Evolutionary conservation across 2,888 invertebrate genomes (phyloP), one percentile per base, ranked within the genome.

Genomic region (Nomada lathburiana): DNA sequence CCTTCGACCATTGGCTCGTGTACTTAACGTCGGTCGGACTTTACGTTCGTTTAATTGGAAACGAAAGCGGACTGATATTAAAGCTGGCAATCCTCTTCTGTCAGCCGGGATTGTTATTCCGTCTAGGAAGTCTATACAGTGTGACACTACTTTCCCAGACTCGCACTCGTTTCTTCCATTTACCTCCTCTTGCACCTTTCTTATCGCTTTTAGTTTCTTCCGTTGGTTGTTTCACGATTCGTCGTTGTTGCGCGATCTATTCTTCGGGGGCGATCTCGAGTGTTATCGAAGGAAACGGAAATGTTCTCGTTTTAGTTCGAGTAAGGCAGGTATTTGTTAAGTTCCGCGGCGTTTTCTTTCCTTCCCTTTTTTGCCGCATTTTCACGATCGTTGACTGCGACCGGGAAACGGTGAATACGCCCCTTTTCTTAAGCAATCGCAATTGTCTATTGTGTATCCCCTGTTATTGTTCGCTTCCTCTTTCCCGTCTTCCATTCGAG

Each of bases 41-140:
- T 70, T 70, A 36, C 64, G 60, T 13, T 47, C 53, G 64, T 63
- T 70, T 70, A 80, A 80, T 80, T 71, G 67, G 75, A 82, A 76
- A 76, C 62, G 67, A 74, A 71, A 71, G 29, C 47, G 62, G 23
- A 57, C 55, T 55, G 70, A 80, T 75, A 82, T 80, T 71, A 75
- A 71, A 80, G 57, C 75, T 23, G 52, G 80, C 59, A 65, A 75
- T 71, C 64, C 67, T 68, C 63, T 60, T 78, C 20, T 80, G 60
- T 68, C 59, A 53, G n/a, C 18, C 57, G 52, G 26, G 57, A 75
- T 79, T 69, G 74, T 69, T 81, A 71, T 73, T 74, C 59, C 73
- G 26, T 53, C 26, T 57, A 11, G 55, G 3, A 29, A 23, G n/a
- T 52, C 23, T 13, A 57, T 18, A 57, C 13, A 23, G 26, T 29